Conservation (phyloP, 2,113 vertebrate genomes). For the Sylvietta virens region DNA sequence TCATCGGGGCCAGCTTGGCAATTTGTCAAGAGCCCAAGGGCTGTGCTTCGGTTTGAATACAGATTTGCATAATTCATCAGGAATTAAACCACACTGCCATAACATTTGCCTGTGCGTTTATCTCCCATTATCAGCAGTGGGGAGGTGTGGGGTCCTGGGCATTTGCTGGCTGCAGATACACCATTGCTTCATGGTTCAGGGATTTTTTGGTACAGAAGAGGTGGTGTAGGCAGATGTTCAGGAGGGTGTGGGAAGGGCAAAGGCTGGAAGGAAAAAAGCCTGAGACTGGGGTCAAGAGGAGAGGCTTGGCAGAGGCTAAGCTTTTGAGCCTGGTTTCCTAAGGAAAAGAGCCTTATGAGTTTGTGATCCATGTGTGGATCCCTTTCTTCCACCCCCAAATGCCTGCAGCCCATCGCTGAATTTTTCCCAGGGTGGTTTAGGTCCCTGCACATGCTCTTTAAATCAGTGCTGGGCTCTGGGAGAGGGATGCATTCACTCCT, state of each 20-base stretch:
- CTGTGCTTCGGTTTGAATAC: not conserved
- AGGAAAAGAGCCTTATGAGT: not conserved
- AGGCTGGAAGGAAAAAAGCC: not conserved
- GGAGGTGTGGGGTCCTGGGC: not conserved
- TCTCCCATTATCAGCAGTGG: not conserved
- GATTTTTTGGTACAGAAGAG: not conserved
- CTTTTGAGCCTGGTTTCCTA: not conserved
- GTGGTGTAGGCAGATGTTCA: not conserved
- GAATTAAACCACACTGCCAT: not conserved
- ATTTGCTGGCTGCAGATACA: fast-evolving
- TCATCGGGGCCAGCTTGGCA: not conserved
- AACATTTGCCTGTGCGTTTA: not conserved
- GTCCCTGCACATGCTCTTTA: not conserved
- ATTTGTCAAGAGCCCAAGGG: not conserved
- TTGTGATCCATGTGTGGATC: not conserved
- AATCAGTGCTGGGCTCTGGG: not conserved
- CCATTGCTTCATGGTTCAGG: fast-evolving
- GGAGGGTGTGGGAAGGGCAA: not conserved
- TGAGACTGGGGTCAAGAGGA: not conserved
- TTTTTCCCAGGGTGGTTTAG: not conserved
- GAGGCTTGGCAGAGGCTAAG: not conserved
- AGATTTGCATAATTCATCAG: slow-evolving; percentile 32
- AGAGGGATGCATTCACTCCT: fast-evolving
- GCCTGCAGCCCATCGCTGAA: fast-evolving
- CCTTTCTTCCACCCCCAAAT: not conserved